A percentile compares a stretch with the other conserved stretches of the same genome.
phyloP scores from a whole-genome alignment of 2,797 vertebrate genomes.

The Helostoma temminkii region DNA sequence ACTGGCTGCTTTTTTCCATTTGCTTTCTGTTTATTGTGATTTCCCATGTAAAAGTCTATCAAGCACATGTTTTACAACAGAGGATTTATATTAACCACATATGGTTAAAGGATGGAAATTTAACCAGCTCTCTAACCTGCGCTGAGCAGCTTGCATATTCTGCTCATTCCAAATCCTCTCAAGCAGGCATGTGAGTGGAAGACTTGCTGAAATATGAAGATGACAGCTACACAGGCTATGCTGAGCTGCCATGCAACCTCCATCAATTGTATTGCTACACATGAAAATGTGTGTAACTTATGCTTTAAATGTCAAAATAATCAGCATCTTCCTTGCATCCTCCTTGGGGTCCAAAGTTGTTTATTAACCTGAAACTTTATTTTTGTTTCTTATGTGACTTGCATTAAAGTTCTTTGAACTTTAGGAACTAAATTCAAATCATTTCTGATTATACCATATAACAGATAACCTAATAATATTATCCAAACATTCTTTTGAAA shows the following conservation, averaged over 20 bases:
- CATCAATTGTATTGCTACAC: constrained; percentile 1
- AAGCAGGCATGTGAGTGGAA: constrained; percentile 19
- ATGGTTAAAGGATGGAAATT: constrained; percentile 57
- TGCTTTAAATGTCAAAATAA: constrained; percentile 24
- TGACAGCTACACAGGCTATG: constrained; percentile 15
- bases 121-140: constrained; percentile 44
- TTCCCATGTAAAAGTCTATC: constrained; percentile 69
- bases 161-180: constrained; percentile 31
- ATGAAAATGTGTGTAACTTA: neutral
- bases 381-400: neutral
- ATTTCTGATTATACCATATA: neutral
- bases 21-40: constrained; percentile 70
- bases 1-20: constrained; percentile 58
- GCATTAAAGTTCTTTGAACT: neutral
- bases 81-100: constrained; percentile 67
- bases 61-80: constrained; percentile 60
- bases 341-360: neutral
- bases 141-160: constrained; percentile 31
- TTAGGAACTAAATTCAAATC: too few relatives aligned
- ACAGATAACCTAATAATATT: neutral
- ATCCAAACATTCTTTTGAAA: too few relatives aligned
- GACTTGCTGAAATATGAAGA: constrained; percentile 11
- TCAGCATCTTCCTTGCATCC: neutral
- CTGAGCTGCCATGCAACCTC: constrained; percentile 3
- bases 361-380: neutral